Conservation (phyloP, 2,113 vertebrate genomes). For the Varanus komodoensis region DNA sequence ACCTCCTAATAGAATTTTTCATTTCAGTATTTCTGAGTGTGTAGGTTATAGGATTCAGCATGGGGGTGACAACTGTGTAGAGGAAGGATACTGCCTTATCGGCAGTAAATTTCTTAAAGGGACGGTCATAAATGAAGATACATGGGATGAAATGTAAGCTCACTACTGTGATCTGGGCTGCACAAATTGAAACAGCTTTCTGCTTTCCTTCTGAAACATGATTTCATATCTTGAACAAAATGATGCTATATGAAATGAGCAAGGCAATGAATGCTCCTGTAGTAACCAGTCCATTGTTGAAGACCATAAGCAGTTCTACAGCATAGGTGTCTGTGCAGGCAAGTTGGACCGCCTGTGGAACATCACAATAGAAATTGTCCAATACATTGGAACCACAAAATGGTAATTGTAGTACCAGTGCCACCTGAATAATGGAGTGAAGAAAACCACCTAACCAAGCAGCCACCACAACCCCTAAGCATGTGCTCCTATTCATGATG, state of each 20-base stretch:
- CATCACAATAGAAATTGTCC: conserved; percentile 1
- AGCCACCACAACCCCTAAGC: background rate
- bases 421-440: background rate
- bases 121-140: background rate
- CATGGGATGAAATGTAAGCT: background rate
- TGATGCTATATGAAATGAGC: background rate
- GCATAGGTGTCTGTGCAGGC: background rate
- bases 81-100: background rate
- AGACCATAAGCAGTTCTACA: background rate
- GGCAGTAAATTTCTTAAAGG: background rate
- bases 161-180: background rate
- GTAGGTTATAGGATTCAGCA: conserved; percentile 55
- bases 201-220: background rate
- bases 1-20: conserved; percentile 42
- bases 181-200: conserved; percentile 6
- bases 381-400: background rate
- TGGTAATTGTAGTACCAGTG: background rate
- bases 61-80: conserved; percentile 52
- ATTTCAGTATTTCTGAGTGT: conserved; percentile 64
- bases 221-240: background rate
- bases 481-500: background rate
- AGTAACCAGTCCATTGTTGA: background rate
- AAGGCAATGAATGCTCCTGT: background rate
- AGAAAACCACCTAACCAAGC: background rate
- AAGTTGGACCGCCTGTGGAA: background rate